These are phyloP conservation scores for Oreochromis grahami DNA, from an alignment of 2,797 vertebrate species.

Conservation along the genomic window DNA sequence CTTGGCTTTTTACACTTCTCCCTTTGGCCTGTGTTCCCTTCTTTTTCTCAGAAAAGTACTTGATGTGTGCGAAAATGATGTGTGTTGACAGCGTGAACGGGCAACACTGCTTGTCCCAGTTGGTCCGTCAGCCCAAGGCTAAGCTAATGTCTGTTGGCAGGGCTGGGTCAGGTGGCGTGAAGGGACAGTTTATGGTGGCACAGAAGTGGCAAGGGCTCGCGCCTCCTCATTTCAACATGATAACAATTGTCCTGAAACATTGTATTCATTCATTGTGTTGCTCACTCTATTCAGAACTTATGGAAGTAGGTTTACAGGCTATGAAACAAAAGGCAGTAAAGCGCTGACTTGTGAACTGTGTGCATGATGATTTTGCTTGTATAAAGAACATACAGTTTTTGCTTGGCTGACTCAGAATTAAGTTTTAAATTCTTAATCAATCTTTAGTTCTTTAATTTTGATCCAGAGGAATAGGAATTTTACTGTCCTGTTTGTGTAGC, in stretches of 20 bases:
- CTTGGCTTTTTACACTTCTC: background rate
- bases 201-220: background rate
- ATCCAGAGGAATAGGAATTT: background rate
- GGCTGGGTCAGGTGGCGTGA: slow-evolving; percentile 26
- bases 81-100: slow-evolving; percentile 10
- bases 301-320: background rate
- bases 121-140: slow-evolving; percentile 5
- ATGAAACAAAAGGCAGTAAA: background rate
- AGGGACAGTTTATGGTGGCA: background rate
- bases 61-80: slow-evolving; percentile 31
- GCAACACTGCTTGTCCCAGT: slow-evolving; percentile 4
- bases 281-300: background rate
- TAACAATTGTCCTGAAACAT: background rate
- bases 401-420: background rate
- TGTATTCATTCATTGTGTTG: background rate
- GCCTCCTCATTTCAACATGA: background rate
- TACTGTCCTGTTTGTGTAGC: background rate
- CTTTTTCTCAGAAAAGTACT: background rate
- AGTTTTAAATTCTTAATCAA: background rate
- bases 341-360: background rate
- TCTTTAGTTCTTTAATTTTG: slow-evolving; percentile 3
- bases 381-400: background rate
- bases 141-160: slow-evolving; percentile 49
- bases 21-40: background rate
- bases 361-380: background rate